Evolutionary conservation across 2,888 invertebrate species (phyloP), one percentile per base, ranked within the genome.

Genomic region (Darwinula stevensoni): DNA sequence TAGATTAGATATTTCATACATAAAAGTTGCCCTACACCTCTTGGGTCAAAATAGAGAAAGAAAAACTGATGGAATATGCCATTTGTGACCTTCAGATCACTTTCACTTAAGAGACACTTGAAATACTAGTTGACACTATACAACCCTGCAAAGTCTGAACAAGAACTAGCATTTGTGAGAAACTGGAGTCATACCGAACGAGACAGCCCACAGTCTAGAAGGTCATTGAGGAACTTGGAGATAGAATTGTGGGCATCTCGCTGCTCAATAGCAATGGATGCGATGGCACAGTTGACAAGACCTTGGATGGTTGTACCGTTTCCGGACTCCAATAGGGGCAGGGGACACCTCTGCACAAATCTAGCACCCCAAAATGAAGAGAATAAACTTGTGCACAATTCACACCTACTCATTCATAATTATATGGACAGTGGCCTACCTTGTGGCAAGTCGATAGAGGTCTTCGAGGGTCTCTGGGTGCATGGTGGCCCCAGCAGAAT

Each of bases 401-500:
- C n/a, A 31, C 28, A 3, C n/a, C 14, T 50, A n/a, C n/a, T n/a
- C n/a, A n/a, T n/a, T n/a, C n/a, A n/a, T n/a, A n/a, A n/a, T n/a
- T n/a, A n/a, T n/a, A n/a, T n/a, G n/a, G n/a, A n/a, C n/a, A n/a
- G n/a, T n/a, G n/a, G n/a, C n/a, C n/a, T n/a, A n/a, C n/a, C 74
- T 57, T 31, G 67, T 62, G 43, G 74, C 74, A 18, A 84, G 57
- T 31, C 82, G 58, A 53, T 91, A 97, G 40, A 94, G 67, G 48
- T 97, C 97, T 47, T 97, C 97, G 0, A 97, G 84, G 0, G 91
- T 94, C 46, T 97, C 94, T 0, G 97, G 94, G 57, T 94, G 75
- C 49, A 86, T 72, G 36, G 67, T 58, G n/a, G n/a, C n/a, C n/a
- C n/a, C n/a, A n/a, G n/a, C n/a, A n/a, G n/a, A n/a, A n/a, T n/a